Evolutionary conservation across 2,113 vertebrate genomes (phyloP), one percentile per base, ranked within the genome.

Genomic region (Kobus ellipsiprymnus): DNA sequence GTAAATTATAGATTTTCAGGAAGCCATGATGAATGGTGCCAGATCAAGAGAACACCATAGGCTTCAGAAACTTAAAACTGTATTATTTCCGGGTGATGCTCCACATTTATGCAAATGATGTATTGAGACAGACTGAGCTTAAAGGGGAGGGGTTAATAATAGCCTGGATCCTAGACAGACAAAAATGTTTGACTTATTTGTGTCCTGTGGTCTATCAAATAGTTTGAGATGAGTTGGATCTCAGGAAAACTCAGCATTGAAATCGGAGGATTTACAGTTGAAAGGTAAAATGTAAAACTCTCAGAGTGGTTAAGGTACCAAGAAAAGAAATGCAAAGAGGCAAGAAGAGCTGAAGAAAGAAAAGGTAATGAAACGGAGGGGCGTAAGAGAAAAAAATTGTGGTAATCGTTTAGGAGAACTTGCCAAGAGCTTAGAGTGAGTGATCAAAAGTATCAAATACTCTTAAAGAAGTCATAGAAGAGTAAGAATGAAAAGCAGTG

Each of bases 391-490:
- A 92, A 62, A 60, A 92, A 93, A 60, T 8, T 46, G 62, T 89
- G 46, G 19, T 50, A 71, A 96, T 17, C 30, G 6, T 59, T 64
- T 67, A 84, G 91, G 44, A 89, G 10, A 92, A 95, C 16, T 59
- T 46, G 82, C 57, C 44, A 92, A 67, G 81, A 94, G 46, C 95
- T 97, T 93, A 23, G 95, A 77, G 52, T 44, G 40, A 95, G 54
- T 36, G 10, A 85, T 77, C 27, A 60, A 91, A 90, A 92, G 29
- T 54, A 50, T 89, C 64, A 87, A 93, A 83, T 87, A 82, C 5
- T 87, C 67, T 64, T 83, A 59, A 91, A 85, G 50, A 86, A 85
- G 29, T 83, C 33, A 86, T 3, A 55, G 19, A 90, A 36, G 30
- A 67, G 25, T 90, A 82, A 86, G 44, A 95, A 93, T 78, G 25